Evolutionary conservation across 2,113 vertebrate genomes (phyloP), one percentile per base, ranked within the genome.

Genomic region (Cyprinus carpio): DNA sequence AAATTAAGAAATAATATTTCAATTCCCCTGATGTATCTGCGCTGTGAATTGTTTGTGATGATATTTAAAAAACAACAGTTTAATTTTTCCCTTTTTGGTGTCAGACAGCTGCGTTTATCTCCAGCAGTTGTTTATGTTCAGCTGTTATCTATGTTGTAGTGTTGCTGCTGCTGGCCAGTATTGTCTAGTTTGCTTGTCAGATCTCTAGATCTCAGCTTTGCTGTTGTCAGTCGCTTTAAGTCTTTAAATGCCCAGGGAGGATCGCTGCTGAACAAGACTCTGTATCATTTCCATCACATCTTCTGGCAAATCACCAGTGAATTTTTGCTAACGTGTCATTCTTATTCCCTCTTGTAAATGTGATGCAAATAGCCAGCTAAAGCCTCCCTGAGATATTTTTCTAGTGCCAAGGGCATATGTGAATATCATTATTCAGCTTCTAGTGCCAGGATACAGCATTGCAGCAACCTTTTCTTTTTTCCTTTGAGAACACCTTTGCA

Each of bases 241-340:
- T 82, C 12, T 82, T 82, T 51, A 31, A 82, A 82, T 69, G 46
- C 27, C 80, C 80, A 51, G 43, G 43, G 43, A 82, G 64, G 80
- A 69, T 46, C n/a, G 46, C 12, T 25, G 37, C 15, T 27, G 25
- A 65, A 81, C 15, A 54, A 51, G 43, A 18, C 8, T 8, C 74
- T 77, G 11, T 15, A 82, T 51, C 9, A 65, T 69, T 54, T 67
- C 43, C 25, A 46, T 46, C 77, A 43, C 13, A 69, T 49, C 18
- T 81, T 27, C 62, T 31, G 46, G 43, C 62, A 82, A 82, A 82
- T 69, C 62, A 34, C 27, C 62, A 69, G 79, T 67, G 79, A 49
- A 49, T 81, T 31, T 81, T 27, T 25, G 34, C 34, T 25, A 62
- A 25, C 15, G 1, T 25, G 12, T 58, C 13, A 23, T n/a, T 81